Base-by-base conservation (phyloP, 2,888 invertebrate species). In the Aromia moschata region DNA sequence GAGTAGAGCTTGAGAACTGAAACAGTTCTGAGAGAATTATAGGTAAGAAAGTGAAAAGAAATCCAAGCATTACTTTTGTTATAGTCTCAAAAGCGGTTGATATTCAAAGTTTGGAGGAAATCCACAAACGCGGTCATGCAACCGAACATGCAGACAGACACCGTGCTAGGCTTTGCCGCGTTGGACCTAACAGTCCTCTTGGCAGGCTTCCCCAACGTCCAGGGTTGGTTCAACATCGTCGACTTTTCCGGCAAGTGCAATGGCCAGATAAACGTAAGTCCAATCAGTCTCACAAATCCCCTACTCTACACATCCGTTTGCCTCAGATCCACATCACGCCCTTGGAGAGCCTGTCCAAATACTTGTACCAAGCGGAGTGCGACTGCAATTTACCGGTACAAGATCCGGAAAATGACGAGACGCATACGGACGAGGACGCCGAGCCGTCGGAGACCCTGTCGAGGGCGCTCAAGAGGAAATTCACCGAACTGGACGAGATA, bases 181-280 rank as follows among this genome's bases (percentile, higher is more conserved):
- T 75, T 88, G 16, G 86, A 87, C 78, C 76, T 88, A 36, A 84
- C 83, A 1, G 81, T 83, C 14, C 76, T 87, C 17, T 68, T 81
- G 14, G 79, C 81, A 31, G 83, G 84, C 2, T 80, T 85, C 64
- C 82, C 84, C 7, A 80, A 80, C 25, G 81, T 87, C 45, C 83
- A 83, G 44, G 87, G 86, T n/a, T 87, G 86, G 84, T 87, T 85
- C 70, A 86, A 87, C 72, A 85, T 88, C 43, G 81, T 86, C n/a
- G 87, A 87, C 69, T 85, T 86, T 64, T 75, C 79, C 2, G 83
- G 83, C 3, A 82, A 83, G 51, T 84, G 85, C 43, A 85, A 85
- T 60, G 88, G 88, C 1, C 87, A 87, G 72, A 82, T 88, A 40
- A 84, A 87, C 75, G 84, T 87, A 70, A 73, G 66, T 64, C 47